These are phyloP conservation scores for Cephalopterus ornatus DNA, from an alignment of 2,113 vertebrate species.

Conservation along the genomic window DNA sequence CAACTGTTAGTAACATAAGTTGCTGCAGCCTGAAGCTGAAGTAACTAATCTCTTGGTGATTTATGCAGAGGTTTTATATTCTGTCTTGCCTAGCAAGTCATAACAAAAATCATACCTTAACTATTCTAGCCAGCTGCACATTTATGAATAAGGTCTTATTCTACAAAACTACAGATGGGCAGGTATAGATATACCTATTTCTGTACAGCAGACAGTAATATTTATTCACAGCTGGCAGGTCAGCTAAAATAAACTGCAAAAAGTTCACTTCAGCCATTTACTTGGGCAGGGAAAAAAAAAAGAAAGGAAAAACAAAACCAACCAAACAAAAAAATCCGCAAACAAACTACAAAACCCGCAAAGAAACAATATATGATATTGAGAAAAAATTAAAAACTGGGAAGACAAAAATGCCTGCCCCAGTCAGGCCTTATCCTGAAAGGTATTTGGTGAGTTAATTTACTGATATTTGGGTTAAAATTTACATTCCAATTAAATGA, in stretches of 20 bases:
- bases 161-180: neutral
- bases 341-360: neutral
- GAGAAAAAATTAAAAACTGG: neutral
- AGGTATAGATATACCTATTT: neutral
- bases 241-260: slow-evolving; percentile 1
- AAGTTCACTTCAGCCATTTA: neutral
- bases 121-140: slow-evolving; percentile 5
- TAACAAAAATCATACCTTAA: slow-evolving; percentile 31
- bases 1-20: neutral
- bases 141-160: neutral
- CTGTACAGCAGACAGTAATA: neutral
- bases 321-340: neutral
- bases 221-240: slow-evolving; percentile 20
- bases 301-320: neutral
- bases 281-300: neutral
- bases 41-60: slow-evolving; percentile 21
- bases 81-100: slow-evolving; percentile 2
- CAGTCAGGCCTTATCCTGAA: neutral
- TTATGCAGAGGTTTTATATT: neutral
- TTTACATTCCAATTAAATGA: neutral
- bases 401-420: neutral
- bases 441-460: neutral
- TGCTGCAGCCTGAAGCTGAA: neutral
- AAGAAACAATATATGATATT: neutral
- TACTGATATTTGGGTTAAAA: neutral